Evolutionary conservation across 2,113 vertebrate genomes (phyloP).

Genomic region (Dendrocopos noguchii): DNA sequence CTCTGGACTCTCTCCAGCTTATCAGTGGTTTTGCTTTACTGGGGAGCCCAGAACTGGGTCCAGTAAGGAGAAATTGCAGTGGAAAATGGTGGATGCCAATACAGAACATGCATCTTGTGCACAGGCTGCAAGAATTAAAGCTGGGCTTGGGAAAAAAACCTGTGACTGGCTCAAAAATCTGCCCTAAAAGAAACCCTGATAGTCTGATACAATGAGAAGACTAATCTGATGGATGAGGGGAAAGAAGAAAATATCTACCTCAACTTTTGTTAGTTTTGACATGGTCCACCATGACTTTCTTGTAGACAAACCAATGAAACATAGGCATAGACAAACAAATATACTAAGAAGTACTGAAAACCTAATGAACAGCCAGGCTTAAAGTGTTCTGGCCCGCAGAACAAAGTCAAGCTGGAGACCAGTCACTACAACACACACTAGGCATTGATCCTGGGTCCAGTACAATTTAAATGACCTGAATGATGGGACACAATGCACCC

Average conservation of each 20-base stretch:
- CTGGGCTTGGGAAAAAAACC: background rate
- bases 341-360: background rate
- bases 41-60: background rate
- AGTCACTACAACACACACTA: background rate
- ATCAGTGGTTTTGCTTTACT: background rate
- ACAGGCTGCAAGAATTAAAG: background rate
- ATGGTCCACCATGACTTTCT: background rate
- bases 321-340: background rate
- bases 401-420: background rate
- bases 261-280: background rate
- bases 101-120: background rate
- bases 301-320: background rate
- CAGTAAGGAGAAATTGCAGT: background rate
- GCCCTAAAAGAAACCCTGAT: background rate
- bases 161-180: background rate
- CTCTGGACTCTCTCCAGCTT: background rate
- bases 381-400: background rate
- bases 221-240: background rate
- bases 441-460: background rate
- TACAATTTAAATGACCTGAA: background rate
- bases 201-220: background rate
- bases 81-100: background rate
- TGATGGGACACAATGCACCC: background rate
- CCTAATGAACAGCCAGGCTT: background rate
- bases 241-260: background rate